Base-by-base conservation (phyloP, 2,888 invertebrate genomes). In the Patella caerulea region DNA sequence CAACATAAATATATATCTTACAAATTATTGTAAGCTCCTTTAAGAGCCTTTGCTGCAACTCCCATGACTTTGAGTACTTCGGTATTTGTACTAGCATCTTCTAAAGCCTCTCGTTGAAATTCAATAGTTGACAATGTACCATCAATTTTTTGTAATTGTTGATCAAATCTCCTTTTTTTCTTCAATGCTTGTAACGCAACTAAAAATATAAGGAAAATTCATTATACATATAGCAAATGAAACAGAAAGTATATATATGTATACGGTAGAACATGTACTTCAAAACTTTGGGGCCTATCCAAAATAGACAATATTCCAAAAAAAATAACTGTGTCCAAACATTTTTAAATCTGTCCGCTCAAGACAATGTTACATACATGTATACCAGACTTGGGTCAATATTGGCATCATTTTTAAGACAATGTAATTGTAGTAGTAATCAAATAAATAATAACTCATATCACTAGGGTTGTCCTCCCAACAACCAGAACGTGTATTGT, bases 1-100 rank as follows among this genome's bases (percentile, higher is more conserved):
- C 4, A 45, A 45, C 45, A 45, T 24, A 19, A 12, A 14, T n/a
- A 24, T 54, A 72, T 15, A 17, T 86, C 91, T 85, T 86, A 93
- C 94, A 94, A 93, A 91, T 98, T 96, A 92, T 98, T 95, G 92
- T 99, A 98, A n/a, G 98, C 98, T 75, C 95, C 93, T 92, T 98
- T 98, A 88, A 99, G 94, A 5, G 99, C 98, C 91, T 97, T 97
- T 0, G 98, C 97, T 4, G 99, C 98, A 89, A 95, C 95, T 87
- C 96, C 96, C 98, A 99, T 98, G 17, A 97, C 97, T 87, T 95
- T 96, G 84, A 99, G 94, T 7, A 99, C 98, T 88, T 98, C 97
- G 56, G 98, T 98, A 90, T 99, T 99, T 2, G 99, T 98, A 88
- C 96, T 98, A 59, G 99, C 99, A 88, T 98, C 97, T 92, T 99